phyloP scores from a whole-genome alignment of 2,797 vertebrate genomes.

The Buphagus erythrorhynchus region DNA sequence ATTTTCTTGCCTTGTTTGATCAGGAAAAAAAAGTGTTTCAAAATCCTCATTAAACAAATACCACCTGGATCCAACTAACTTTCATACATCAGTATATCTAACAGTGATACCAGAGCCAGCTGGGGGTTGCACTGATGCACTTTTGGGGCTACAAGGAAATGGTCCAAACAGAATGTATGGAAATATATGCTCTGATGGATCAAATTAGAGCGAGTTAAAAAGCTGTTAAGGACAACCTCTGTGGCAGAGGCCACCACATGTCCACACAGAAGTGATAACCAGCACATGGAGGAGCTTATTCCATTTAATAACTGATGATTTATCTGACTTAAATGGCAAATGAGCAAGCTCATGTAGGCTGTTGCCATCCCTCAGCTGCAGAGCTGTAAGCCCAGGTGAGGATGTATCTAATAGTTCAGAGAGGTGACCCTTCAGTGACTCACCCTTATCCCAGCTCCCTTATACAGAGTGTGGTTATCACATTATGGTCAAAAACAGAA shows the following conservation, averaged over 20 bases:
- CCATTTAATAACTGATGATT: neutral
- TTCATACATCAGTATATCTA: neutral
- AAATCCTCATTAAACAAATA: neutral
- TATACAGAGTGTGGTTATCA: accelerated
- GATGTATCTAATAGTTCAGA: neutral
- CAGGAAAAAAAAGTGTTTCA: neutral
- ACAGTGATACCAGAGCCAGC: neutral
- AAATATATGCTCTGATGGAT: neutral
- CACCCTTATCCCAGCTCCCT: neutral
- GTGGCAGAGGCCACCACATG: neutral
- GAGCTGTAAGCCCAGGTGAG: neutral
- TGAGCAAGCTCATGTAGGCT: neutral
- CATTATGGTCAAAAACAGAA: neutral
- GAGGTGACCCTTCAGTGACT: neutral
- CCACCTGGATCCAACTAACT: neutral
- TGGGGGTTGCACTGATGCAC: neutral
- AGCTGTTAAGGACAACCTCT: neutral
- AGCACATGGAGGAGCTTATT: neutral
- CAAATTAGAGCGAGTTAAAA: neutral
- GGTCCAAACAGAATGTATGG: neutral
- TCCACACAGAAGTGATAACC: neutral
- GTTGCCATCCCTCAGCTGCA: neutral
- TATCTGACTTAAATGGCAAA: neutral
- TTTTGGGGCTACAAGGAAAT: neutral
- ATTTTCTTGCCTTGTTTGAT: neutral